Percentiles rank a stretch among this genome's conserved stretches.
Evolutionary conservation across 2,113 vertebrate genomes (phyloP).

Genomic region (Stercorarius parasiticus): DNA sequence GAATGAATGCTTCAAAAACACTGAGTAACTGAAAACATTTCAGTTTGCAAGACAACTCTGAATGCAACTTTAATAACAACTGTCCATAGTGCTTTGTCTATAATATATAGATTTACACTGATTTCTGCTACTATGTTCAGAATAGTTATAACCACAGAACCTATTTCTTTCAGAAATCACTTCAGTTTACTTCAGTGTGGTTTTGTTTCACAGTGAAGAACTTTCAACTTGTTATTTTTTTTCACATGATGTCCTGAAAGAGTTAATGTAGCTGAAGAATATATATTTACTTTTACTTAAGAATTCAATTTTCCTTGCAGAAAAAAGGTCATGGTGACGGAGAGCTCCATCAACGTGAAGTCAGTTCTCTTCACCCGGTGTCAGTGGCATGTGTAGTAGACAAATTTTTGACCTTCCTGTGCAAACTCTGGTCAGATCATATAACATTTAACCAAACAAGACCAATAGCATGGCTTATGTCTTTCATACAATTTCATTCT

Average conservation of each 20-base stretch:
- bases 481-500: not conserved
- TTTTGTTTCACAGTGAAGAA: not conserved
- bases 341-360: not conserved
- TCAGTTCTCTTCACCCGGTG: not conserved
- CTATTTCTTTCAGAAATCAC: not conserved
- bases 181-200: not conserved
- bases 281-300: not conserved
- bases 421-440: not conserved
- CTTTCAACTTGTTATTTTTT: not conserved
- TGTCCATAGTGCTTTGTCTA: not conserved
- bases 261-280: not conserved
- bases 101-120: not conserved
- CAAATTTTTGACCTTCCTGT: not conserved
- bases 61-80: not conserved
- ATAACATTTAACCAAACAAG: not conserved
- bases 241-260: not conserved
- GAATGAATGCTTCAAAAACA: not conserved
- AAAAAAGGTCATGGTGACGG: not conserved
- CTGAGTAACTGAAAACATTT: not conserved
- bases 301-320: not conserved
- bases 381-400: too few species aligned
- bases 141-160: not conserved
- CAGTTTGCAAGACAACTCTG: not conserved
- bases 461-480: accelerated
- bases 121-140: not conserved